These are phyloP conservation scores for Helarctos malayanus DNA, from an alignment of 2,797 vertebrate species.

Conservation along the genomic window DNA sequence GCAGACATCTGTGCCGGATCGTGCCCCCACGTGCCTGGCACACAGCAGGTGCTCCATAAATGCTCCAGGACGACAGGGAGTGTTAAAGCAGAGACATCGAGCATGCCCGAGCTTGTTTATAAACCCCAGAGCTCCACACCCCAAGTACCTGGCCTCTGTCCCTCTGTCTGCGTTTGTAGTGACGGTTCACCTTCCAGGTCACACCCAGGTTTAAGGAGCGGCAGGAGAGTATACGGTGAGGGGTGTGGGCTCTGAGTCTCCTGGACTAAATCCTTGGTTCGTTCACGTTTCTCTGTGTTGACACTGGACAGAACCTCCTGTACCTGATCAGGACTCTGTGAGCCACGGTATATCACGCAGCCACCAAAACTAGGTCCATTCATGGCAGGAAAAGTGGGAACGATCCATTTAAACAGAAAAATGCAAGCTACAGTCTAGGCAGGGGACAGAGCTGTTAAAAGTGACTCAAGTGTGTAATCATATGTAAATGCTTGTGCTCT, in stretches of 20 bases:
- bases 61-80: not conserved
- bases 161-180: not conserved
- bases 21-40: fast-evolving
- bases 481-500: not conserved
- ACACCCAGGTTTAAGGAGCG: not conserved
- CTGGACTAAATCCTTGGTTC: not conserved
- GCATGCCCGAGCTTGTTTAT: not conserved
- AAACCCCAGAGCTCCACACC: not conserved
- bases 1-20: not conserved
- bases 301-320: not conserved
- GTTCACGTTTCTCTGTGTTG: not conserved
- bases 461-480: not conserved
- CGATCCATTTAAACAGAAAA: not conserved
- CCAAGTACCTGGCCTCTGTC: not conserved
- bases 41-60: not conserved
- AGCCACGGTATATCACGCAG: not conserved
- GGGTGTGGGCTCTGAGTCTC: not conserved
- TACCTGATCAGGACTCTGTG: not conserved
- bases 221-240: not conserved
- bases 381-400: not conserved
- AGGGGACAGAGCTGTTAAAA: fast-evolving
- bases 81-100: not conserved
- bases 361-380: not conserved
- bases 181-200: not conserved
- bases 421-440: fast-evolving